These are phyloP conservation scores for Mus musculus DNA, from an alignment of 2,113 vertebrate species.

Conservation along the genomic window DNA sequence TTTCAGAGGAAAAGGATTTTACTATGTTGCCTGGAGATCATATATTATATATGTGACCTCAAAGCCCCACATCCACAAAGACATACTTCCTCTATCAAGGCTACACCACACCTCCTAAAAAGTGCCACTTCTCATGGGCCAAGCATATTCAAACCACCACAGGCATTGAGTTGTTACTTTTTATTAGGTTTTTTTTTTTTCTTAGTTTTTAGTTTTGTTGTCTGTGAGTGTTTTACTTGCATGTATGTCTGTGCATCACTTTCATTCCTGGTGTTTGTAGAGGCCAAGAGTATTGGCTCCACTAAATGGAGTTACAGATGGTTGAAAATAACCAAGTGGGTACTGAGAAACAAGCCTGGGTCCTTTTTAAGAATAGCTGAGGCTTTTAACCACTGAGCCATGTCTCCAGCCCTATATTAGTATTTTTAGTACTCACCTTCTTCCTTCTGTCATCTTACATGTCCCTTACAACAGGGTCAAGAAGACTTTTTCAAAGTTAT, in stretches of 20 bases:
- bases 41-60: too few relatives aligned
- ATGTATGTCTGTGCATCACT: background rate
- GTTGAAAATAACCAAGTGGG: background rate
- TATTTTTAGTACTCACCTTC: background rate
- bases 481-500: background rate
- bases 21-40: too few relatives aligned
- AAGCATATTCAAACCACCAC: too few relatives aligned
- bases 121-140: too few relatives aligned
- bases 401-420: background rate
- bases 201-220: background rate
- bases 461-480: background rate
- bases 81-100: too few relatives aligned
- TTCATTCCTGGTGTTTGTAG: background rate
- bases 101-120: too few relatives aligned
- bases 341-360: background rate
- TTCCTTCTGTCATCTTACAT: background rate
- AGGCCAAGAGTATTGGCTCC: background rate
- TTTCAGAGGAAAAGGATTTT: too few relatives aligned
- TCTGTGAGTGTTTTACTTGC: background rate
- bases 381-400: background rate
- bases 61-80: too few relatives aligned
- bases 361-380: background rate
- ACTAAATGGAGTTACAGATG: background rate
- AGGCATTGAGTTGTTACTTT: slow-evolving; percentile 19
- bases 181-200: background rate